These are phyloP conservation scores for Byasa hedistus DNA, from an alignment of 2,888 invertebrate species.

Conservation along the genomic window DNA sequence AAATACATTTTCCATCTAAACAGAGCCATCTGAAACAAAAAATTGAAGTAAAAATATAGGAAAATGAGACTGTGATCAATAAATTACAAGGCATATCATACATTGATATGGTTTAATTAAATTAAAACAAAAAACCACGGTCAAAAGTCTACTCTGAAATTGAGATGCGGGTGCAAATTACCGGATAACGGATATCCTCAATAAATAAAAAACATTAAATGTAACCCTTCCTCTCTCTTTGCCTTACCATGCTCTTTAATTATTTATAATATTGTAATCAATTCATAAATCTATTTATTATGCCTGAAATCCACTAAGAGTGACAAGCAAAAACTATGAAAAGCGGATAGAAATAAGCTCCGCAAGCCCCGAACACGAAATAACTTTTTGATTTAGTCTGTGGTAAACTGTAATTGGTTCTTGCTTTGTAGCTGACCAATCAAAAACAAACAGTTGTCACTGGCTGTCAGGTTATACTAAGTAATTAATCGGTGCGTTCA, in stretches of 20 bases:
- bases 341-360: constrained; percentile 16
- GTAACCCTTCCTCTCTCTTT: constrained; percentile 5
- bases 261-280: constrained; percentile 9
- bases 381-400: constrained; percentile 31
- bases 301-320: constrained; percentile 28
- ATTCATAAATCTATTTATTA: constrained; percentile 29
- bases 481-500: constrained; percentile 14
- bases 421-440: constrained; percentile 58
- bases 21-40: constrained; percentile 67
- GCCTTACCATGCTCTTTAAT: constrained; percentile 26
- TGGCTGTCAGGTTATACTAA: constrained; percentile 59
- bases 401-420: constrained; percentile 27
- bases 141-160: constrained; percentile 4
- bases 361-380: constrained; percentile 22
- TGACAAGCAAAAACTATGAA: constrained; percentile 29
- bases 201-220: constrained; percentile 33
- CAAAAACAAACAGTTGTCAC: constrained; percentile 66
- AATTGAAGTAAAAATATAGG: constrained; percentile 9
- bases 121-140: constrained; percentile 25
- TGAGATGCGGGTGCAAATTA: constrained; percentile 34
- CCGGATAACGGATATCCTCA: constrained; percentile 73
- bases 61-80: neutral
- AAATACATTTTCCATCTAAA: constrained; percentile 51
- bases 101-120: constrained; percentile 22
- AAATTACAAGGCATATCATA: neutral